Evolutionary conservation across 2,797 vertebrate genomes (phyloP).

Genomic region (Poeciliopsis presidionis): DNA sequence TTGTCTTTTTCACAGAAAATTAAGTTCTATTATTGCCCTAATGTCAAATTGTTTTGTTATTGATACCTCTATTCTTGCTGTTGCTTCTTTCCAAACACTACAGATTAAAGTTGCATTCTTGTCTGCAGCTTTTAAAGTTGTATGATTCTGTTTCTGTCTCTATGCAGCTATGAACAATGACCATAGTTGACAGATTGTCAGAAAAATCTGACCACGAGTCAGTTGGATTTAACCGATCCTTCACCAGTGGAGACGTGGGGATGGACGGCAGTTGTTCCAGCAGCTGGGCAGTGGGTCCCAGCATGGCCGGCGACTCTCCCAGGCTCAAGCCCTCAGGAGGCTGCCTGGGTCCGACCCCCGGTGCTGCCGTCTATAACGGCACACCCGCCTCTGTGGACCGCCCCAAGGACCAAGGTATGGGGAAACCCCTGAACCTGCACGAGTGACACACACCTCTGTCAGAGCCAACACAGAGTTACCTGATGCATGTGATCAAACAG

Average conservation of each 20-base stretch:
- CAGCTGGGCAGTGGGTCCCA: conserved; percentile 86
- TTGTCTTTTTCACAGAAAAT: not conserved
- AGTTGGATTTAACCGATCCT: conserved; percentile 88
- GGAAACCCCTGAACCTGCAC: not conserved
- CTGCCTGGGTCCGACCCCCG: conserved; percentile 88
- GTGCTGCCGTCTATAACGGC: conserved; percentile 88
- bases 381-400: conserved; percentile 84
- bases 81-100: not conserved
- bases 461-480: not conserved
- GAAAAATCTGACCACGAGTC: conserved; percentile 92
- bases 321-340: conserved; percentile 82
- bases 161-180: conserved; percentile 96
- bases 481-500: not conserved
- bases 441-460: not conserved
- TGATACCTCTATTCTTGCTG: not conserved
- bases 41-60: not conserved
- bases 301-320: conserved; percentile 83
- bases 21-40: not conserved
- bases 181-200: conserved; percentile 96
- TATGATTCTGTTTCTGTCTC: conserved; percentile 16
- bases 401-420: conserved; percentile 88
- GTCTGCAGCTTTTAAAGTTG: not conserved
- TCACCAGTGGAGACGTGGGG: conserved; percentile 85
- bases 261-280: conserved; percentile 90
- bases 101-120: not conserved